Conservation (phyloP, 2,888 invertebrate species). For the Panopea generosa region DNA sequence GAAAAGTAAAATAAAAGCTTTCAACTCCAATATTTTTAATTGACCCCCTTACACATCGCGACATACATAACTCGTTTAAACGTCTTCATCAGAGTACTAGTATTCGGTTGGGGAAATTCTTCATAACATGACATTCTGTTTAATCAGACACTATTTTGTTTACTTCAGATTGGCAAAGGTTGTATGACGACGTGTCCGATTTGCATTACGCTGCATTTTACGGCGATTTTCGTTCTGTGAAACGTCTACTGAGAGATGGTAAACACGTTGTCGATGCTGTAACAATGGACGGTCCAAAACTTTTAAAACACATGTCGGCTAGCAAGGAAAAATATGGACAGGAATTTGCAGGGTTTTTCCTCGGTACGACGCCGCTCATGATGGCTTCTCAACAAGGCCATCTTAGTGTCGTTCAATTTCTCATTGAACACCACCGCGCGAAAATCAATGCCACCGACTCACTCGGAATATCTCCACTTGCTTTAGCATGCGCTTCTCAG, state of each 20-base stretch:
- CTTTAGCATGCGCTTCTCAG: conserved; percentile 18
- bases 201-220: conserved; percentile 23
- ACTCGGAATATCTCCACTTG: conserved; percentile 20
- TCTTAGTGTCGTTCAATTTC: conserved; percentile 17
- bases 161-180: conserved; percentile 23
- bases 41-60: too few relatives aligned
- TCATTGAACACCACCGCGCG: conserved; percentile 10
- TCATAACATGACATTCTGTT: too few relatives aligned
- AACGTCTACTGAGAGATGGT: conserved; percentile 12
- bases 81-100: too few relatives aligned
- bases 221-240: conserved; percentile 21
- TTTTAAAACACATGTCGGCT: conserved; percentile 11
- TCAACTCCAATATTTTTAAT: too few relatives aligned
- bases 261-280: not conserved
- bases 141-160: not conserved
- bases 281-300: conserved; percentile 31
- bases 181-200: conserved; percentile 20
- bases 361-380: conserved; percentile 26
- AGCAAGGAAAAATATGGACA: conserved; percentile 7
- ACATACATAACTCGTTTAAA: too few relatives aligned
- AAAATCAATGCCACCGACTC: conserved; percentile 20
- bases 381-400: conserved; percentile 32
- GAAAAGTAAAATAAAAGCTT: too few relatives aligned
- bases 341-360: conserved; percentile 27
- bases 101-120: too few relatives aligned